Percentiles rank a stretch among this genome's conserved stretches.
Evolutionary conservation across 2,797 vertebrate species (phyloP).

Genomic region (Scomberomorus guttatus): DNA sequence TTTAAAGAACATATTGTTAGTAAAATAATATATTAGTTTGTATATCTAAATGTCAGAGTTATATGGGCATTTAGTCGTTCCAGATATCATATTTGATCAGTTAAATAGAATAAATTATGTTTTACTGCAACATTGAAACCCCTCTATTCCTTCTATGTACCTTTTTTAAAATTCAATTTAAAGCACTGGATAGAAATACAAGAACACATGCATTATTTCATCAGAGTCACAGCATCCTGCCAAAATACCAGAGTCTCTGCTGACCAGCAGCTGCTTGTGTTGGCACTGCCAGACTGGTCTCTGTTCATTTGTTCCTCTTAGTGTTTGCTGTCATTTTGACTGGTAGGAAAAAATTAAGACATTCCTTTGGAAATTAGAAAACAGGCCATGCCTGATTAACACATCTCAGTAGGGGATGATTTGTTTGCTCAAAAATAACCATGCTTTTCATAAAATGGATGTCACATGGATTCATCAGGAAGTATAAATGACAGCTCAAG

Average conservation of each 20-base stretch:
- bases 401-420: constrained; percentile 26
- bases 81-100: no score
- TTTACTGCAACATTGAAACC: no score
- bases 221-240: neutral
- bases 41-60: no score
- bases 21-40: no score
- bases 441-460: constrained; percentile 25
- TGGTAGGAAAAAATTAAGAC: constrained; percentile 15
- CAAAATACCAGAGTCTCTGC: constrained; percentile 18
- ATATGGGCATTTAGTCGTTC: no score
- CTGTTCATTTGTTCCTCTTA: neutral
- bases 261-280: constrained; percentile 40
- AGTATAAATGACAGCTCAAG: constrained; percentile 28
- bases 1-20: no score
- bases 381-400: constrained; percentile 32
- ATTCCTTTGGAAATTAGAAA: constrained; percentile 25
- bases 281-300: neutral
- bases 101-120: no score
- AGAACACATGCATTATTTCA: constrained; percentile 1
- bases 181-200: neutral
- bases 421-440: constrained; percentile 51
- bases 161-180: neutral
- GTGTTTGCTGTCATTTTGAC: constrained; percentile 13
- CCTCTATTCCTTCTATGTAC: neutral
- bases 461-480: constrained; percentile 43